Base-by-base conservation (phyloP, 2,888 invertebrate species). In the Volucella inanis region DNA sequence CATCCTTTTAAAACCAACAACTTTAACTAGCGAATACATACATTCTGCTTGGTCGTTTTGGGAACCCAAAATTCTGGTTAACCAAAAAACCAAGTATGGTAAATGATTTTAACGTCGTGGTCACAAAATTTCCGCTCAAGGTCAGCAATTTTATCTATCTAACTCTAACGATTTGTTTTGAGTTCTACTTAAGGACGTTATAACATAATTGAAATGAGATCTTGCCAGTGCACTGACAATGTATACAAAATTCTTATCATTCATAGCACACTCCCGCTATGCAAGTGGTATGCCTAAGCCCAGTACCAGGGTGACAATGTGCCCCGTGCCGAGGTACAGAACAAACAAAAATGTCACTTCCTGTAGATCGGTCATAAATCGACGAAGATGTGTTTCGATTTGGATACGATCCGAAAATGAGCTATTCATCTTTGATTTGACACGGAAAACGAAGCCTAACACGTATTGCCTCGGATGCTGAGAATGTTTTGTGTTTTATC, bases 401-500 rank as follows among this genome's bases (percentile, higher is more conserved):
- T 85, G 71, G 80, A 71, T 79, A 54, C 71, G 22, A 85, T 81
- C 50, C 68, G 70, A 84, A 81, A 80, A 81, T 59, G 65, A 81
- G 47, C 80, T 81, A 85, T 85, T 85, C 85, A 77, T 77, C 62
- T 54, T 65, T 67, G 68, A 85, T 85, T 85, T 77, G 85, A 81
- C 76, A 85, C 85, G 85, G 80, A 77, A 62, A 61, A 54, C 79
- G 54, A 62, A 57, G 52, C 55, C 71, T 57, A 47, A 71, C 70
- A 70, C 55, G 62, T 1, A 65, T 65, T 61, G 70, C 62, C 39
- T 74, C 59, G 67, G 67, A 74, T 68, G 39, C 62, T 83, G 78
- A 83, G 74, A 57, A 15, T 75, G 65, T 47, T 38, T 70, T 65
- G 65, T 71, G 47, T 65, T 61, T 70, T 54, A 45, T 75, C 47